Base-by-base conservation (phyloP, 2,797 vertebrate species). In the Coreius guichenoti region DNA sequence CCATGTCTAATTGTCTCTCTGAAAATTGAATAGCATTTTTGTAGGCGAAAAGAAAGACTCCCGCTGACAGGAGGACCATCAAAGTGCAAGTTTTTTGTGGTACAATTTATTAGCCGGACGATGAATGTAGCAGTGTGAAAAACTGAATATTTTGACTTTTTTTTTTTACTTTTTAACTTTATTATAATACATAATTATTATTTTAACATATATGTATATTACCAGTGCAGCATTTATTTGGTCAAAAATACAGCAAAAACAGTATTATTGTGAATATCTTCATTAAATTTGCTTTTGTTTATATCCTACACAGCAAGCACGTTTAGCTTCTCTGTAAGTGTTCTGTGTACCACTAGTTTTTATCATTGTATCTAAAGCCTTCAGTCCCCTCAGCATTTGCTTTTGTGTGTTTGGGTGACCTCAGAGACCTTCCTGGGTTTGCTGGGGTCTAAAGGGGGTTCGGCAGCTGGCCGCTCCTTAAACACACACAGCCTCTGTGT, bases 1-100 rank as follows among this genome's bases (percentile, higher is more conserved):
- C 93, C 93, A 92, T 95, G 92, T 94, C 94, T 94, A 95, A 95
- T 95, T 93, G 92, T 90, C 89, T 39, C 92, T 86, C 87, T 93
- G 85, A 93, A 92, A 93, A 94, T 93, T 94, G 93, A 95, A 94
- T 87, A 90, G 81, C 58, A 88, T 92, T 93, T 94, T 92, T 94
- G 92, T 93, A 81, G 83, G 77, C 81, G 65, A 73, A 82, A 89
- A 91, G 91, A 92, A 89, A 88, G 91, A 87, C 92, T 90, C 92
- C 90, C 87, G 87, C 90, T 79, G 91, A 90, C 91, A 89, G 86
- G 92, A 92, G 92, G 92, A 90, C 91, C 92, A 89, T 93, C 92
- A 93, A 93, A 93, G 89, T 92, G 88, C 88, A 90, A 31, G 89
- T 91, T 92, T 92, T 43, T 89, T 88, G 87, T 70, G 90, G 76